Percentiles rank a stretch among this genome's conserved stretches.
Conservation (phyloP, 2,888 invertebrate species). For the Thelaira solivaga region DNA sequence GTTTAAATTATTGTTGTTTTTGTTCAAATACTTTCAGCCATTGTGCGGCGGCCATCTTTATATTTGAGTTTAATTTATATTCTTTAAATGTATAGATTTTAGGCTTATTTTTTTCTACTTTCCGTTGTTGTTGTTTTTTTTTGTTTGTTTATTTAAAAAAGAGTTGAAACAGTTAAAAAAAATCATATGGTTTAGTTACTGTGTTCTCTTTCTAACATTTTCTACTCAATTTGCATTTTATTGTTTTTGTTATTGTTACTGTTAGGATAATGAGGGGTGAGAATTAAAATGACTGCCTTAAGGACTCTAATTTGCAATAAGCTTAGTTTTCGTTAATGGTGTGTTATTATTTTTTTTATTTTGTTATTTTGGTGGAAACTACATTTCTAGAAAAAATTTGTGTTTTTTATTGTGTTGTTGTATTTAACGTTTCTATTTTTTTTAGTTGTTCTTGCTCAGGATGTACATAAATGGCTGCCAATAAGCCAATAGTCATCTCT, state of each 20-base stretch:
- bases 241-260: conserved; percentile 7
- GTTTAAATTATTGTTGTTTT: conserved; percentile 26
- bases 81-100: conserved; percentile 61
- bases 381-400: conserved; percentile 54
- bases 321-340: conserved; percentile 12
- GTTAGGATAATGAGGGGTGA: not conserved
- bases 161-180: conserved; percentile 57
- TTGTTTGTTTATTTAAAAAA: too few species aligned
- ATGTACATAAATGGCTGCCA: conserved; percentile 50
- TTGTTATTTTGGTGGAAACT: conserved; percentile 22
- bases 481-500: conserved; percentile 55
- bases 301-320: conserved; percentile 1
- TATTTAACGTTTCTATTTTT: conserved; percentile 21
- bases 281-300: conserved; percentile 5
- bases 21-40: conserved; percentile 54
- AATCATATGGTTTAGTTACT: conserved; percentile 59
- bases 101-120: conserved; percentile 47
- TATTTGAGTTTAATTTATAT: conserved; percentile 62
- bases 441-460: conserved; percentile 39
- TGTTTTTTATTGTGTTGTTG: conserved; percentile 40
- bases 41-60: conserved; percentile 64
- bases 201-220: conserved; percentile 61
- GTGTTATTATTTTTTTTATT: not conserved
- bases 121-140: conserved; percentile 20
- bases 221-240: conserved; percentile 26